Conservation (phyloP, 2,888 invertebrate species). For the Trichopoda pennipes region DNA sequence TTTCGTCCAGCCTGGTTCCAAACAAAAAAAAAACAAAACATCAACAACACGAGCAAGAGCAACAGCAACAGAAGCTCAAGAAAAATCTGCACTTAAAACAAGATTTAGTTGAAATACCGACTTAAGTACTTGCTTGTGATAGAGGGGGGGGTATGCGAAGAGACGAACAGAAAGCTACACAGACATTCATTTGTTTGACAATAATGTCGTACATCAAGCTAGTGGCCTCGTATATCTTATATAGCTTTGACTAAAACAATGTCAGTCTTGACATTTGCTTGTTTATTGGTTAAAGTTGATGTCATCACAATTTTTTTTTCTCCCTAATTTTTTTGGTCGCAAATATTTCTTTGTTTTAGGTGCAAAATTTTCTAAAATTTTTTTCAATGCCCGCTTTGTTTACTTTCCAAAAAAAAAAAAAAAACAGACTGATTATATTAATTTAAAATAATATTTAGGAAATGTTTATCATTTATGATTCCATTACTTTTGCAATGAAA, state of each 20-base stretch:
- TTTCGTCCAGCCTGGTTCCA: constrained; percentile 45
- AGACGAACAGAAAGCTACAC: constrained; percentile 20
- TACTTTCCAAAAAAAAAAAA: neutral
- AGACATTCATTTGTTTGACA: constrained; percentile 68
- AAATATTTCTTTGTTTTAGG: neutral
- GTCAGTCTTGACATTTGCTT: constrained; percentile 71
- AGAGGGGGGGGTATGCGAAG: constrained; percentile 4
- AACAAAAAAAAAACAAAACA: constrained; percentile 34
- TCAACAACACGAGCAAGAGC: constrained; percentile 5
- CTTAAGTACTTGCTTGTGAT: constrained; percentile 25
- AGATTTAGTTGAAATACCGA: constrained; percentile 48
- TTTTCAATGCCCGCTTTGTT: neutral
- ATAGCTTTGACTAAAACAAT: constrained; percentile 61
- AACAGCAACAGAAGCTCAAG: constrained; percentile 43
- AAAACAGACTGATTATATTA: too few species aligned
- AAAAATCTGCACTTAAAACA: constrained; percentile 58
- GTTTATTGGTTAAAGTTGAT: constrained; percentile 67
- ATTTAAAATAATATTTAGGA: too few species aligned
- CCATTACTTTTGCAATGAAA: too few species aligned
- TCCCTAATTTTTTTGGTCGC: constrained; percentile 4
- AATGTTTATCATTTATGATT: too few species aligned
- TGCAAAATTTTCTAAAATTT: constrained; percentile 17
- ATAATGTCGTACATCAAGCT: constrained; percentile 71
- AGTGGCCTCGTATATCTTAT: constrained; percentile 70
- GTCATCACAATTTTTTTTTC: constrained; percentile 56